Conservation (phyloP, 2,888 invertebrate species). For the Cataglyphis livida region DNA sequence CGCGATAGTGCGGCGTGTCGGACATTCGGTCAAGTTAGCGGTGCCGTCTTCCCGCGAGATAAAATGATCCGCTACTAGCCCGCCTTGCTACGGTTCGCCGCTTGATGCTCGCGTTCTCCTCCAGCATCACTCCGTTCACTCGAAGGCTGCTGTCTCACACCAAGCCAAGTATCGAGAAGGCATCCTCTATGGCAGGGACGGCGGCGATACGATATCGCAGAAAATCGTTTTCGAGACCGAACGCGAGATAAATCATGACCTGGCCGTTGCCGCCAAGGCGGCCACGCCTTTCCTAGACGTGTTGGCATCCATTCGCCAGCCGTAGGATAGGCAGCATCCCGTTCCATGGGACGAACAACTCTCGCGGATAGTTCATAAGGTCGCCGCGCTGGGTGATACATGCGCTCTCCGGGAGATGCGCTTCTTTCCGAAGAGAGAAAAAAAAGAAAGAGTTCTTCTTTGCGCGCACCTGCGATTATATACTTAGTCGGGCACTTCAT, state of each 20-base stretch:
- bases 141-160: slow-evolving; percentile 24
- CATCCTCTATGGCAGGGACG: slow-evolving; percentile 24
- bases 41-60: slow-evolving; percentile 45
- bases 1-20: slow-evolving; percentile 36
- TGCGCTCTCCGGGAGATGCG: slow-evolving; percentile 34
- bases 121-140: neutral
- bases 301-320: slow-evolving; percentile 65
- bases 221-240: slow-evolving; percentile 73
- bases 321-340: slow-evolving; percentile 59
- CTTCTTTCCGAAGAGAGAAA: slow-evolving; percentile 38
- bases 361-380: slow-evolving; percentile 62
- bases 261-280: slow-evolving; percentile 56
- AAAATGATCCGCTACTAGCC: slow-evolving; percentile 38
- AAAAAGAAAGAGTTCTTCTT: neutral
- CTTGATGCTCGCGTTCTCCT: slow-evolving; percentile 16
- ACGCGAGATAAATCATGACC: slow-evolving; percentile 70
- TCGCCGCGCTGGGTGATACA: slow-evolving; percentile 65
- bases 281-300: slow-evolving; percentile 71
- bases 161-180: neutral
- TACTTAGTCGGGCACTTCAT: slow-evolving; percentile 37
- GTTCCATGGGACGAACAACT: slow-evolving; percentile 59
- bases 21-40: slow-evolving; percentile 54
- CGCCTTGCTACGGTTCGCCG: slow-evolving; percentile 33
- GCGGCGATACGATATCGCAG: slow-evolving; percentile 67
- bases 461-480: slow-evolving; percentile 48